Conservation (phyloP, 1,140 invertebrate genomes). For the Papilio polytes region DNA sequence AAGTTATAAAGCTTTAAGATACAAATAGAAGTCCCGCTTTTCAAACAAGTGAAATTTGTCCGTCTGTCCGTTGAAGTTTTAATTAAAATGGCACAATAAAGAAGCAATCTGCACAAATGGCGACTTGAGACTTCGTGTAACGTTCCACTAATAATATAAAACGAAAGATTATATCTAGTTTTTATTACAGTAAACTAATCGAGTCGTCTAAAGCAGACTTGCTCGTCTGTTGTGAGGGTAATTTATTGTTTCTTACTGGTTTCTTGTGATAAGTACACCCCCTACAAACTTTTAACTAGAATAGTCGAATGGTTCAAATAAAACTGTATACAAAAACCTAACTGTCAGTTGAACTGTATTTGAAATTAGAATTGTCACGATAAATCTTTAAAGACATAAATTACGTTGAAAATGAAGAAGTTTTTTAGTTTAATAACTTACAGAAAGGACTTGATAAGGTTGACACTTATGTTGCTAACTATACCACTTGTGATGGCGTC, state of each 20-base stretch:
- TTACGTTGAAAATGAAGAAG: too few relatives aligned
- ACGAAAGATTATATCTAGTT: background rate
- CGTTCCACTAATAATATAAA: background rate
- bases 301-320: too few relatives aligned
- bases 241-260: background rate
- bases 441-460: too few relatives aligned
- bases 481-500: too few relatives aligned
- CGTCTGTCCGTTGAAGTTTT: constrained; percentile 19
- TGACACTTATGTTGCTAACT: too few relatives aligned
- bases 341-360: too few relatives aligned
- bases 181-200: background rate
- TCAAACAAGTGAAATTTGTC: constrained; percentile 26
- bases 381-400: too few relatives aligned
- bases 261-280: too few relatives aligned
- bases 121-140: background rate
- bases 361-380: too few relatives aligned
- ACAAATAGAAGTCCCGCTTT: constrained; percentile 6
- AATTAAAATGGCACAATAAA: constrained; percentile 24
- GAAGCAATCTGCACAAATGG: constrained; percentile 1
- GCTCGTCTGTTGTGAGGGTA: background rate
- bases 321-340: too few relatives aligned
- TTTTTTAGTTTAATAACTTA: too few relatives aligned
- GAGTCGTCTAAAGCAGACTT: background rate
- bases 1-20: background rate
- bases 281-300: too few relatives aligned